Evolutionary conservation across 2,797 vertebrate genomes (phyloP), one percentile per base, ranked within the genome.

Genomic region (Muscicapa comitata): DNA sequence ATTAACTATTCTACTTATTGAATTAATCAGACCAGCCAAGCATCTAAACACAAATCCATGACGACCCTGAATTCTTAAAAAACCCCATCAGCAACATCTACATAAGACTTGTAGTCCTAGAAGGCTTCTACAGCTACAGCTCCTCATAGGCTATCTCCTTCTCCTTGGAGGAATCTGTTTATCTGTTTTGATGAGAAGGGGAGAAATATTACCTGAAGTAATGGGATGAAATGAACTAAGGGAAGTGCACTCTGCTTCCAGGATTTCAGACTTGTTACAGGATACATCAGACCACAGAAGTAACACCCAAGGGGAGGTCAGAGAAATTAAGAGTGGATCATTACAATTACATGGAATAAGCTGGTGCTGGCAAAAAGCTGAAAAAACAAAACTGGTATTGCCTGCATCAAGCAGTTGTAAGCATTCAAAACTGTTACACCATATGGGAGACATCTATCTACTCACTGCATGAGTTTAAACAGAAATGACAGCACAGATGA

Each of bases 361-460:
- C 37, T 50, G 35, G 72, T 74, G 42, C 61, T 91, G 65, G 50
- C 20, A 93, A 86, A 88, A 93, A 75, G 54, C 38, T 90, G 61
- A 63, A 89, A 91, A 59, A 25, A 10, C 50, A 38, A 61, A 94
- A 79, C n/a, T 61, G 50, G 37, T 73, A 76, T 53, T 88, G 54
- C 81, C 29, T 68, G 31, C 45, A 51, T 38, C 4, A 8, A 79
- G 26, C 21, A 68, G 40, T 29, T 84, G 3, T 42, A 80, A 90
- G 62, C 53, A 82, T 80, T 90, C 72, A 77, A 78, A 91, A 80
- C 51, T 80, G 65, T 57, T 54, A 71, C 45, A 79, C 67, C 81
- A 83, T 87, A 94, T 71, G 89, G 74, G 87, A 80, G 54, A 71
- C 17, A 90, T 80, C 86, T 61, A 86, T 80, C 86, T 87, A 88